phyloP scores from a whole-genome alignment of 2,888 invertebrate species.

The Saturnia pavonia region DNA sequence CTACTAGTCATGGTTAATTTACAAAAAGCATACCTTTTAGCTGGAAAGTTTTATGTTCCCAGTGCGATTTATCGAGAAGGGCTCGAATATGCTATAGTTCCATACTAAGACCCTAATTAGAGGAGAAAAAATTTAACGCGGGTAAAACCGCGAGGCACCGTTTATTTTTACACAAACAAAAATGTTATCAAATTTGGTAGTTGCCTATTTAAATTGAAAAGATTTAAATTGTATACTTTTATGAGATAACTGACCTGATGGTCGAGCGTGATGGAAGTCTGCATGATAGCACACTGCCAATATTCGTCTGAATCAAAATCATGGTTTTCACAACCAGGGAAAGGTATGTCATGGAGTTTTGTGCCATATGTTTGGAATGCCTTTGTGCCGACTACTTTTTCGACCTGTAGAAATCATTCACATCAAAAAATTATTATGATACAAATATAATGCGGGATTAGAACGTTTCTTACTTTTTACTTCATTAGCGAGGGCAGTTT shows the following conservation, averaged over 20 bases:
- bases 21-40: too few species aligned
- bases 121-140: not conserved
- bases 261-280: conserved; percentile 87
- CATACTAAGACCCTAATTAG: not conserved
- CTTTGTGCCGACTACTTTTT: conserved; percentile 62
- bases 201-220: not conserved
- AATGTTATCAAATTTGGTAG: not conserved
- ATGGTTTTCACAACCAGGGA: conserved; percentile 85
- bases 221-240: not conserved
- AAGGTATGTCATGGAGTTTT: conserved; percentile 73
- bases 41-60: not conserved
- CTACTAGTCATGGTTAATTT: too few species aligned
- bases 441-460: too few species aligned
- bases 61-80: not conserved
- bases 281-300: conserved; percentile 88
- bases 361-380: conserved; percentile 65
- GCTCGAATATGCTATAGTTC: not conserved
- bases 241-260: conserved; percentile 76
- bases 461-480: too few species aligned
- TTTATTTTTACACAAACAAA: not conserved
- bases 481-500: too few species aligned
- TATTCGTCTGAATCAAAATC: conserved; percentile 85
- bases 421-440: not conserved
- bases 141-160: not conserved
- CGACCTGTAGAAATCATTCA: conserved; percentile 46